phyloP scores from a whole-genome alignment of 1,140 invertebrate species.

The Coenobita brevimanus region DNA sequence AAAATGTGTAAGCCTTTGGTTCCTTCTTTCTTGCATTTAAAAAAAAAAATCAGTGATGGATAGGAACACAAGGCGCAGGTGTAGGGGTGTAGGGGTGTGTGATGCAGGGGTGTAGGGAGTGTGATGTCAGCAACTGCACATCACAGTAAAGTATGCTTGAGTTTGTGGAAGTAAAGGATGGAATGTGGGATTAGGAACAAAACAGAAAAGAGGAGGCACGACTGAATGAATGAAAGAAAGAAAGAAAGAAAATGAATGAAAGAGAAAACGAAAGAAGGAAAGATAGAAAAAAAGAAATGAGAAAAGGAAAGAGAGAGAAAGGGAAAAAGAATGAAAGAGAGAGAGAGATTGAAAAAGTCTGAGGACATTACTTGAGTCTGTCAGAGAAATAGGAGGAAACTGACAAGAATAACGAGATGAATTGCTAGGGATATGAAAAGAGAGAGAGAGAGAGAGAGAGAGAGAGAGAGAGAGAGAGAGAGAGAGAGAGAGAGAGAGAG shows the following conservation, averaged over 20 bases:
- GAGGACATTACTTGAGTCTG: neutral
- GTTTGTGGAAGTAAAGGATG: too few species aligned
- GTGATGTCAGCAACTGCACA: too few species aligned
- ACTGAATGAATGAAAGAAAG: neutral
- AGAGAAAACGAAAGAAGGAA: neutral
- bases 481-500: neutral
- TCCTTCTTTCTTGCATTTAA: too few species aligned
- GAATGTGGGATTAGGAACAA: neutral
- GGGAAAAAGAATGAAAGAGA: neutral
- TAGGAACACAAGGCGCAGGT: too few species aligned
- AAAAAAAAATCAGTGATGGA: too few species aligned
- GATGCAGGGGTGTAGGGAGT: too few species aligned
- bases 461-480: conserved; percentile 1
- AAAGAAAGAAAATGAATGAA: neutral
- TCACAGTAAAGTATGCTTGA: too few species aligned
- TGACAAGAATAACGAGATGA: neutral
- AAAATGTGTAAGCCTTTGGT: too few species aligned
- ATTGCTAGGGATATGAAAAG: neutral
- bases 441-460: conserved; percentile 10
- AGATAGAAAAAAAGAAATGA: neutral
- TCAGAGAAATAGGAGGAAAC: neutral
- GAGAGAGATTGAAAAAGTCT: neutral
- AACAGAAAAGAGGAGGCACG: neutral
- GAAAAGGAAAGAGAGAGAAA: neutral
- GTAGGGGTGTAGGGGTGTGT: too few species aligned